Evolutionary conservation across 2,113 vertebrate genomes (phyloP).

Genomic region (Orientallactaga bullata): DNA sequence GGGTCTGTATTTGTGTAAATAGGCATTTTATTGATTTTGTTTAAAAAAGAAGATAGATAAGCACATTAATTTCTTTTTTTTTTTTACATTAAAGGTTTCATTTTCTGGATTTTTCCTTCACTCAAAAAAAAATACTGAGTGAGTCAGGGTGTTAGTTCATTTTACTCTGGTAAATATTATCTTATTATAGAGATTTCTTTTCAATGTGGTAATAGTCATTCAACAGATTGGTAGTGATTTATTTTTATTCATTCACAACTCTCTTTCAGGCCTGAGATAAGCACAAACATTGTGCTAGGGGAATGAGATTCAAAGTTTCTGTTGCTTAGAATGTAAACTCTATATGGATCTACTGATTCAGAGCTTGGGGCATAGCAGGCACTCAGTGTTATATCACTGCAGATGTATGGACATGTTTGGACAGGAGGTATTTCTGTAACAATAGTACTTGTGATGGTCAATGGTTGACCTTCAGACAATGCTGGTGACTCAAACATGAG

Average conservation of each 20-base stretch:
- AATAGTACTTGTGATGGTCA: not conserved
- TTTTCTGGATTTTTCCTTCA: conserved; percentile 34
- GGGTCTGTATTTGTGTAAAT: conserved; percentile 19
- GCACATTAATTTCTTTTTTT: conserved; percentile 69
- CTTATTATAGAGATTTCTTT: conserved; percentile 46
- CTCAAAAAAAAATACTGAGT: conserved; percentile 41
- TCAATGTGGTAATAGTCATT: conserved; percentile 9
- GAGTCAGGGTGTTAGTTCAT: conserved; percentile 51
- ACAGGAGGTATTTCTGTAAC: not conserved
- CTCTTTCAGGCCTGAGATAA: conserved; percentile 15
- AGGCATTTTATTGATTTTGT: conserved; percentile 29
- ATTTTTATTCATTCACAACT: conserved; percentile 54
- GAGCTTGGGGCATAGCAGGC: not conserved
- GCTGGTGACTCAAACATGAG: not conserved
- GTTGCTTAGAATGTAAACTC: not conserved
- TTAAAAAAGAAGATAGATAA: conserved; percentile 41
- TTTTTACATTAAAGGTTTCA: conserved; percentile 55
- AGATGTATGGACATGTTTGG: not conserved
- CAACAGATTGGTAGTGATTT: not conserved
- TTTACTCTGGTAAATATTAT: conserved; percentile 57
- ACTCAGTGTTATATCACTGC: not conserved
- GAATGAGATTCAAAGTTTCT: not conserved
- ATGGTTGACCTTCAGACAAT: not conserved
- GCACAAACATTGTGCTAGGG: not conserved
- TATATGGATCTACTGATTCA: not conserved